Base-by-base conservation (phyloP, 2,888 invertebrate species). In the Hipparchia sbordonii region DNA sequence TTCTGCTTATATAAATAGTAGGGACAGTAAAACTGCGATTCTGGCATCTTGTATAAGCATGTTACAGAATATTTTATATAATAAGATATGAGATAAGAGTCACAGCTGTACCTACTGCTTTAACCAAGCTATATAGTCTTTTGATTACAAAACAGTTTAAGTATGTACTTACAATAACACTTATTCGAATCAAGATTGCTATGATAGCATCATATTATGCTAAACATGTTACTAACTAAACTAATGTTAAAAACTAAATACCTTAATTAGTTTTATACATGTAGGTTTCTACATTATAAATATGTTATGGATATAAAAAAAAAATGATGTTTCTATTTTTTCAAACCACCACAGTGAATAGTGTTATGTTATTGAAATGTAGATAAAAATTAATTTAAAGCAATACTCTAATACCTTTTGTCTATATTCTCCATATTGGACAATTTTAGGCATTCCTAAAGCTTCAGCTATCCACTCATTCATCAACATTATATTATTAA, bases 31-130 rank as follows among this genome's bases (percentile, higher is more conserved):
- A n/a, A 48, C 51, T 56, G 65, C 12, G 51, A 33, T 48, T n/a
- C 68, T 23, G 59, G 23, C 68, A 39, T 68, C 68, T 68, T 68
- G 68, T 68, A 12, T 60, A 68, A 60, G 68, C 48, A 48, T 23
- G 12, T 68, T 68, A 60, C 51, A 60, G 68, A 68, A 60, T 51
- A 68, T 59, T 67, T 67, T 57, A 57, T 57, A 46, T 57, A 67
- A 67, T 56, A 45, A 52, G 9, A 39, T 2, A 2, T 46, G 8
- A 13, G 7, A 39, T 23, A 10, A 39, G 10, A 60, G 39, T 60
- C 10, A 10, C 10, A 61, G 10, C n/a, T 3, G 6, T n/a, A 39
- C 23, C 23, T 23, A 23, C 0, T 61, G n/a, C 59, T 59, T 59
- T 2, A 12, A 52, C 12, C 12, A 0, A 3, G 52, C 52, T 52